Base-by-base conservation (phyloP, 2,888 invertebrate genomes). In the Drosophila phalerata region DNA sequence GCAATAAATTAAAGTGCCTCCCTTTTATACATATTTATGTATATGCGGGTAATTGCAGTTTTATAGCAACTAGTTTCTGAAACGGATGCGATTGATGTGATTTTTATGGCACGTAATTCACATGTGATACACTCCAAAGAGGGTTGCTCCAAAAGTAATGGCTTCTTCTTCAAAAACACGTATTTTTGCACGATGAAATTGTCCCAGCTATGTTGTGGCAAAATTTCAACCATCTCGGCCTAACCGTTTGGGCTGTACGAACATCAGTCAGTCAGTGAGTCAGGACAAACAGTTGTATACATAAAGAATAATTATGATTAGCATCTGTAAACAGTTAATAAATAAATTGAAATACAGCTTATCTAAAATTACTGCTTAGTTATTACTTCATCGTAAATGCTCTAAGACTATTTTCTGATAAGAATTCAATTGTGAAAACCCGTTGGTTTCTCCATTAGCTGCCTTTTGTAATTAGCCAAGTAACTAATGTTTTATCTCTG, bases 1-100 rank as follows among this genome's bases (percentile, higher is more conserved):
- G 68, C 75, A 68, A 84, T 81, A 81, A 81, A 82, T 82, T 73
- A 52, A 61, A 62, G 68, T 51, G 69, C 47, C 55, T 45, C 38
- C 47, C 45, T 60, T 61, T 25, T 60, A 9, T 30, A 30, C 10
- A 9, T 30, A 30, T 30, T 10, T 10, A 30, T 30, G 9, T 30
- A 34, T 48, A 53, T 70, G 74, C 65, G 85, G 85, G 88, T 82
- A 87, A 84, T 87, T 84, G 83, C 78, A 82, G 66, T 84, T 87
- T 84, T 87, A 84, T 87, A 83, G 88, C 84, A 85, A 84, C 84
- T 84, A 84, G 83, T 84, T 87, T 84, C 64, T 70, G 88, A 53
- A 85, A 79, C 83, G 83, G 77, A 77, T 73, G 88, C 80, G 70
- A 87, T 85, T 87, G 83, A 87, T 84, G 85, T 85, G 88, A 84